A percentile compares a stretch with the other conserved stretches of the same genome.
Conservation (phyloP, 2,797 vertebrate species). For the Balearica regulorum region DNA sequence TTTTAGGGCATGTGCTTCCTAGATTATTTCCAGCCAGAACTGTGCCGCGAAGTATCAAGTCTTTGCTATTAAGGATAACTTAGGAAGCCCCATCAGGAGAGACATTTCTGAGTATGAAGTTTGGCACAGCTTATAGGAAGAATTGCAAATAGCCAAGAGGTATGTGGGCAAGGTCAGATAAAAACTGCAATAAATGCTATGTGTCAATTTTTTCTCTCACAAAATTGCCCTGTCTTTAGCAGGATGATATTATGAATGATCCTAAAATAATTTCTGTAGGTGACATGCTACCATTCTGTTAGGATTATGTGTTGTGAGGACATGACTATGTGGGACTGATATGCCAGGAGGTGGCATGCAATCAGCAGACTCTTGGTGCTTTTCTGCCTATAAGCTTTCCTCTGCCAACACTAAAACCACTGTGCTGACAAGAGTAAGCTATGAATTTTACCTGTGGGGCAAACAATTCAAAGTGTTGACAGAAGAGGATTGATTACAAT, state of each 20-base stretch:
- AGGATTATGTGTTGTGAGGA: background rate
- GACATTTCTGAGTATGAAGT: background rate
- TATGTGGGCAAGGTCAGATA: background rate
- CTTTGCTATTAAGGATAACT: background rate
- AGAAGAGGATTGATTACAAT: background rate
- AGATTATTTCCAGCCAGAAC: conserved; percentile 12
- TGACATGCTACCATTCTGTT: background rate
- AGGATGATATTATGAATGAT: background rate
- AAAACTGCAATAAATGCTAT: background rate
- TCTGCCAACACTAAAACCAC: background rate
- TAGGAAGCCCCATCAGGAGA: background rate
- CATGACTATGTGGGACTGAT: background rate
- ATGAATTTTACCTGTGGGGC: background rate
- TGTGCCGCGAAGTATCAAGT: background rate
- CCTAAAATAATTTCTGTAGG: background rate
- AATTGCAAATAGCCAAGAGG: background rate
- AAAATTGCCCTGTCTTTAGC: background rate
- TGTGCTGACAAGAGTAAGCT: background rate
- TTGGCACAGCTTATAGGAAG: background rate
- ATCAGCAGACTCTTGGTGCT: background rate
- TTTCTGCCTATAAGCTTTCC: background rate
- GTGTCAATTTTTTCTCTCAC: background rate
- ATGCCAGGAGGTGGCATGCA: background rate
- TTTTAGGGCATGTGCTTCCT: background rate
- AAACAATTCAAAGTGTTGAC: background rate